Evolutionary conservation across 1,140 invertebrate species (phyloP), one percentile per base, ranked within the genome.

Genomic region (Platyura marginata): DNA sequence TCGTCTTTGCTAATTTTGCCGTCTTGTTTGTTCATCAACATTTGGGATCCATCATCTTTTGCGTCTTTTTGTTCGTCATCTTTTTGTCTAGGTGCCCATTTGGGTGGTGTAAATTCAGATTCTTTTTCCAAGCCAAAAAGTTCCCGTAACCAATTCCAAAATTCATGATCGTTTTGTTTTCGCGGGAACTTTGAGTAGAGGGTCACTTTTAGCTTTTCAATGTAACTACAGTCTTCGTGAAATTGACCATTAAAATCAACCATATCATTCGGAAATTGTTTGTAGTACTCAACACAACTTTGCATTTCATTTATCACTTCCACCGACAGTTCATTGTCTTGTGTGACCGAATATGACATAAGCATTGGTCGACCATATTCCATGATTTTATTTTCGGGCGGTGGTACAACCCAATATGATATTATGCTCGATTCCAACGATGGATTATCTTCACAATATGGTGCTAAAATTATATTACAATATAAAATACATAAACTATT

Each of bases 341-440:
- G 75, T 5, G 79, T 65, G 41, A 89, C 74, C 44, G 75, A 82
- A 50, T 88, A 92, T 48, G 81, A 80, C 63, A 95, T 78, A 9
- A 84, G 66, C 75, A 94, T 84, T 1, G 91, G 89, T 25, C 84
- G 72, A 1, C 87, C 87, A 65, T 91, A 91, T 59, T 95, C 90
- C 25, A 82, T 76, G 3, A 86, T 85, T 51, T 82, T 75, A 51
- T 84, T 82, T 65, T 95, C 91, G 23, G 84, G 80, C 13, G 91
- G 90, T 16, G 92, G 90, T 65, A 91, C 77, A 2, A 93, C 89
- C 90, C 91, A 95, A 58, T 85, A 95, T 42, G 85, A 80, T 41
- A 83, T 81, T 32, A 92, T 72, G 44, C 77, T 77, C 2, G 83
- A 86, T 52, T 84, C 81, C 44, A 82, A 65, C 20, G 77, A 79